phyloP scores from a whole-genome alignment of 2,888 invertebrate genomes.

The Mystacides longicornis region DNA sequence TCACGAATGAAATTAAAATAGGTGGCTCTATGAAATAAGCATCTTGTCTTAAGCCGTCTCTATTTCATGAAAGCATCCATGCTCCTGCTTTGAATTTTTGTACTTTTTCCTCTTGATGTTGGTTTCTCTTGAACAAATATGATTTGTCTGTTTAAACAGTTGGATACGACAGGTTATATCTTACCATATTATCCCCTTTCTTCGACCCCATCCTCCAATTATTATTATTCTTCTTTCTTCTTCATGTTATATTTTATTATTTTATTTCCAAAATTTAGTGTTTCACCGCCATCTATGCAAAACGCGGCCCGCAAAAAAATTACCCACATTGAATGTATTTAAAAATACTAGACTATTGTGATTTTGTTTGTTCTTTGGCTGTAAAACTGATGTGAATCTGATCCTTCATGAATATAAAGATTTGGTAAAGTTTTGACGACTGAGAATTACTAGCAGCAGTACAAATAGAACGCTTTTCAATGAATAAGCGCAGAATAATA shows the following conservation, averaged over 20 bases:
- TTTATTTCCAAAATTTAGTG: not conserved
- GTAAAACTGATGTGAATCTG: too few species aligned
- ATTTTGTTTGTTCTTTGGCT: too few species aligned
- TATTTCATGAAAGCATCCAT: not conserved
- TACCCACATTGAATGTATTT: too few species aligned
- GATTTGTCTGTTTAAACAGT: constrained; percentile 23
- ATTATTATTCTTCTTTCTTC: not conserved
- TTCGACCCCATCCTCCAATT: not conserved
- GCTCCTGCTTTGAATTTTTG: not conserved
- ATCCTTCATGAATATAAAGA: too few species aligned
- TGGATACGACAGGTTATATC: constrained; percentile 16
- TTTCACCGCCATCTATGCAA: not conserved
- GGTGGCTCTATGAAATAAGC: too few species aligned
- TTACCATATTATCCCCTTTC: constrained; percentile 7
- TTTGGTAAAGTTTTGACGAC: too few species aligned
- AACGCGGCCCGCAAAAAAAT: too few species aligned
- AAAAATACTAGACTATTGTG: too few species aligned
- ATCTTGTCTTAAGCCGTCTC: not conserved
- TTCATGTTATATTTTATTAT: not conserved
- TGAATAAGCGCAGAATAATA: too few species aligned
- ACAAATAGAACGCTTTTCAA: too few species aligned
- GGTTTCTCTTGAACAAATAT: constrained; percentile 16
- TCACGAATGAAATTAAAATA: too few species aligned
- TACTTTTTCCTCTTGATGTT: not conserved
- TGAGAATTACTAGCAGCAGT: too few species aligned